Evolutionary conservation across 2,797 vertebrate genomes (phyloP).

Genomic region (Selene dorsalis): DNA sequence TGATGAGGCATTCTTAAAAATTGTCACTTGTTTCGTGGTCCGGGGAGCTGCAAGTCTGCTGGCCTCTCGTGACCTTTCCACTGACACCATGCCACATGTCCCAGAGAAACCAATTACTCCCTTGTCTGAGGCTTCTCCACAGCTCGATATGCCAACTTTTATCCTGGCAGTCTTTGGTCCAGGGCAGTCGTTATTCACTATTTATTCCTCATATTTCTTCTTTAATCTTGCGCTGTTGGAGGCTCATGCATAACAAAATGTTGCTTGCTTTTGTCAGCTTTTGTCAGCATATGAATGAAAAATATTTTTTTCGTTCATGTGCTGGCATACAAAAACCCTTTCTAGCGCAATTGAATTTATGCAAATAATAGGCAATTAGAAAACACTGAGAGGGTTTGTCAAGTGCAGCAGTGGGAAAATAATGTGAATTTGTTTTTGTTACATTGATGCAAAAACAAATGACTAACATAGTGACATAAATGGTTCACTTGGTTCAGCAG

Average conservation of each 20-base stretch:
- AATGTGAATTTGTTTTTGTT: conserved; percentile 44
- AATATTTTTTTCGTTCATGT: conserved; percentile 20
- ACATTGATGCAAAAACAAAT: conserved; percentile 49
- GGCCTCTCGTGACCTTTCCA: conserved; percentile 70
- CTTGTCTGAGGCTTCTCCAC: conserved; percentile 68
- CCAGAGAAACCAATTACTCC: conserved; percentile 85
- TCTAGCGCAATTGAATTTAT: conserved; percentile 36
- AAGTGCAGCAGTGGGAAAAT: conserved; percentile 44
- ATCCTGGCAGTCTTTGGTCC: conserved; percentile 66
- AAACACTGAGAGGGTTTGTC: conserved; percentile 38
- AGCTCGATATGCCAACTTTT: conserved; percentile 76
- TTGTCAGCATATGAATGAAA: no score
- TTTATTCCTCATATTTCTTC: conserved; percentile 36
- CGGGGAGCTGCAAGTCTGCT: conserved; percentile 56
- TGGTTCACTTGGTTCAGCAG: conserved; percentile 49
- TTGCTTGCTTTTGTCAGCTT: conserved; percentile 6
- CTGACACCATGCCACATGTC: conserved; percentile 73
- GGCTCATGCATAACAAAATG: conserved; percentile 31
- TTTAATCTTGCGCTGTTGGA: conserved; percentile 49
- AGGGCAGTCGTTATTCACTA: conserved; percentile 58
- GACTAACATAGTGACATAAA: conserved; percentile 28
- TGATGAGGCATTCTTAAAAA: conserved; percentile 67
- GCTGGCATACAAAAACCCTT: conserved; percentile 23
- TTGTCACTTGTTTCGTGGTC: conserved; percentile 54
- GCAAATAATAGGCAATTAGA: conserved; percentile 44